A percentile compares a stretch with the other conserved stretches of the same genome.
Evolutionary conservation across 2,888 invertebrate species (phyloP).

Genomic region (Tipula lateralis): DNA sequence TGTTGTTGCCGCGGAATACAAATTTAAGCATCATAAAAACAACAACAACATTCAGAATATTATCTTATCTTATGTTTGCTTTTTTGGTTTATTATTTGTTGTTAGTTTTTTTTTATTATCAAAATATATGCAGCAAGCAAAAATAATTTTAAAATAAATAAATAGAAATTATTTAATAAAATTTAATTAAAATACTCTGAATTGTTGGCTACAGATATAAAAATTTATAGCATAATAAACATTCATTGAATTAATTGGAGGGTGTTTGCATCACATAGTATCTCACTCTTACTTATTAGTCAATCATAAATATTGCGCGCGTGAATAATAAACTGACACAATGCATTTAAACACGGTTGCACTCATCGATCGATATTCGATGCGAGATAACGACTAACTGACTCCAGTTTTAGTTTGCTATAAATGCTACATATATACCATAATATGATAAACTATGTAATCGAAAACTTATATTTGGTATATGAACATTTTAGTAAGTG

Average conservation of each 20-base stretch:
- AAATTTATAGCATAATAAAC: background rate
- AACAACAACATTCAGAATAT: background rate
- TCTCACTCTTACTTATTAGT: background rate
- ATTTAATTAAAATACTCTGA: background rate
- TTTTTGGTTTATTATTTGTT: background rate
- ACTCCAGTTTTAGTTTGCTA: background rate
- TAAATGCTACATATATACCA: no score
- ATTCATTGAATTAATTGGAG: background rate
- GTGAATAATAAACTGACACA: background rate
- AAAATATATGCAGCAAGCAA: background rate
- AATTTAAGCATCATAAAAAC: background rate
- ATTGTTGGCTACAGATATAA: background rate
- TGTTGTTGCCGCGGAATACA: background rate
- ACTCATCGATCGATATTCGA: background rate
- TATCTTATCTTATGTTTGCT: constrained; percentile 6
- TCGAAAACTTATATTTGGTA: background rate
- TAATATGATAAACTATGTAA: background rate
- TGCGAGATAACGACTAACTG: background rate
- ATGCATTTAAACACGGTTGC: background rate
- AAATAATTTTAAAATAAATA: constrained; percentile 4
- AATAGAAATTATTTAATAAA: constrained; percentile 12
- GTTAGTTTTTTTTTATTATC: background rate
- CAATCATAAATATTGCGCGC: background rate
- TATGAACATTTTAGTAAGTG: background rate
- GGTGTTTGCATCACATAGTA: background rate